phyloP scores from a whole-genome alignment of 2,888 invertebrate species.

The Heliconius hortense region DNA sequence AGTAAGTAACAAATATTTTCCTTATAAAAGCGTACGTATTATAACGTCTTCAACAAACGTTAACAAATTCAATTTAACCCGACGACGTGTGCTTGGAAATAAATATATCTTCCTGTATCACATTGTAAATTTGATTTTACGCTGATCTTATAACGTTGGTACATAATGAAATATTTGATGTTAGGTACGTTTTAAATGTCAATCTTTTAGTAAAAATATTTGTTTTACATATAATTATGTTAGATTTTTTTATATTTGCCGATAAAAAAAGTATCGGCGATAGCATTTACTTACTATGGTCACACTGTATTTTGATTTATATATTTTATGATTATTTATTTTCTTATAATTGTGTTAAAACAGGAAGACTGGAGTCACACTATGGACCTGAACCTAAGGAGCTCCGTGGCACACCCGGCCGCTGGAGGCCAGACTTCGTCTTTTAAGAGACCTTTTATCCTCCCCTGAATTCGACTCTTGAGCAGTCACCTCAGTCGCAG shows the following conservation, averaged over 20 bases:
- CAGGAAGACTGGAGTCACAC: too few species aligned
- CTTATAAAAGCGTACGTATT: conserved; percentile 8
- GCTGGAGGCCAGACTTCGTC: too few species aligned
- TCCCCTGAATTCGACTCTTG: too few species aligned
- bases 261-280: background rate
- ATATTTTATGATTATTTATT: too few species aligned
- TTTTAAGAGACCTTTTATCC: too few species aligned
- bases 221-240: background rate
- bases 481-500: too few species aligned
- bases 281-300: background rate
- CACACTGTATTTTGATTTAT: too few species aligned
- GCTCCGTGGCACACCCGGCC: background rate
- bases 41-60: conserved; percentile 28
- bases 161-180: background rate
- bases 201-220: background rate
- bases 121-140: conserved; percentile 16
- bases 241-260: background rate
- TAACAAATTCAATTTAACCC: conserved; percentile 33
- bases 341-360: too few species aligned
- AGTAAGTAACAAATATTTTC: conserved; percentile 16
- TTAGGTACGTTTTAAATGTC: background rate
- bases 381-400: background rate
- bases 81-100: conserved; percentile 24
- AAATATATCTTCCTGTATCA: conserved; percentile 21
- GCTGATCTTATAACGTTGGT: conserved; percentile 9